Conservation (phyloP, 2,113 vertebrate genomes). For the Puffinus mauretanicus region DNA sequence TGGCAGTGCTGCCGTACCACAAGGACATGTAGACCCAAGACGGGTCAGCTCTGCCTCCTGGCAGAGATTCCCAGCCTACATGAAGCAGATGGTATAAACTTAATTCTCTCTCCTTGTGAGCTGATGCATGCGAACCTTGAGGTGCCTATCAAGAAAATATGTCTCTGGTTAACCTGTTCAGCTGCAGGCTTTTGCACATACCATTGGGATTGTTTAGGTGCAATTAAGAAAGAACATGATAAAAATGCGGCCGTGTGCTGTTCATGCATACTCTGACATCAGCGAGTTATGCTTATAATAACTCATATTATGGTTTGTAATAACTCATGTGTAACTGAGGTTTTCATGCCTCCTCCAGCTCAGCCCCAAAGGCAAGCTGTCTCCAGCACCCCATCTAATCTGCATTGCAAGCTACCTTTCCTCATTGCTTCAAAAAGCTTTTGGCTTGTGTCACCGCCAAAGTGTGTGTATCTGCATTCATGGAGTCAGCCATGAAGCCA, state of each 20-base stretch:
- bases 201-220: neutral
- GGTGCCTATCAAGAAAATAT: neutral
- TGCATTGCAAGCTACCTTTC: neutral
- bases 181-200: neutral
- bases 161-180: neutral
- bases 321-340: neutral
- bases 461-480: neutral
- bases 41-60: neutral
- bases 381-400: neutral
- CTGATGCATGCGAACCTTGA: neutral
- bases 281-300: neutral
- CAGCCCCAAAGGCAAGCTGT: neutral
- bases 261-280: conserved; percentile 24
- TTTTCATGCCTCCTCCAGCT: neutral
- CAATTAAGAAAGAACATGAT: neutral
- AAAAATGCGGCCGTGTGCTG: neutral
- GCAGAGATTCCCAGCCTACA: neutral
- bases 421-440: neutral
- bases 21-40: accelerated
- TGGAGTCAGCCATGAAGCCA: neutral
- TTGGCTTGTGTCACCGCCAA: neutral
- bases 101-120: neutral
- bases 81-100: neutral
- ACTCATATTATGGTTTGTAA: neutral
- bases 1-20: neutral